Conservation (phyloP, 2,797 vertebrate species). For the Periophthalmus magnuspinnatus region DNA sequence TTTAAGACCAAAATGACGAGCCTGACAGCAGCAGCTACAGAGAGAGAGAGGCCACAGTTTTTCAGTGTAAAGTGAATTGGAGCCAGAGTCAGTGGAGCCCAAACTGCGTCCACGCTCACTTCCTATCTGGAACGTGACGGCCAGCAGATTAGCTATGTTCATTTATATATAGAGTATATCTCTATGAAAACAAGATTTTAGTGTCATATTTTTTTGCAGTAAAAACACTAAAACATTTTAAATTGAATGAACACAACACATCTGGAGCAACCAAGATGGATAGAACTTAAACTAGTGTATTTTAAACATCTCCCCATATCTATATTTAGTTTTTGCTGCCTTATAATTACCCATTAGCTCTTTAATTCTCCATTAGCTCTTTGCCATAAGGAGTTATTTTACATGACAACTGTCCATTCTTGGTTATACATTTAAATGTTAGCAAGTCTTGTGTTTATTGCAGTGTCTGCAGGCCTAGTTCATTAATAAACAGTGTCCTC, state of each 20-base stretch:
- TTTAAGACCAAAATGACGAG: no score
- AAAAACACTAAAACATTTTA: background rate
- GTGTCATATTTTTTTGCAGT: background rate
- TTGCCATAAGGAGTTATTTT: background rate
- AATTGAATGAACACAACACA: background rate
- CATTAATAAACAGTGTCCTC: background rate
- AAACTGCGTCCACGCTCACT: no score
- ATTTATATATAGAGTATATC: no score
- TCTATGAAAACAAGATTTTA: background rate
- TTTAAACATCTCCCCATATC: background rate
- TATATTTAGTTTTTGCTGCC: background rate
- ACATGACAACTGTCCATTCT: background rate
- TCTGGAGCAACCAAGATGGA: background rate
- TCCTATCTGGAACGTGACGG: no score
- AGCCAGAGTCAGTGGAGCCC: no score
- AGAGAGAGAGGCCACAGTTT: no score
- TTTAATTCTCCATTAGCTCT: slow-evolving; percentile 1
- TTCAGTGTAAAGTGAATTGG: no score
- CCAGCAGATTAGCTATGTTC: no score
- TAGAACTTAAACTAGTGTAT: background rate
- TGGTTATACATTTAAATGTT: background rate
- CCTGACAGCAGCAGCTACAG: no score
- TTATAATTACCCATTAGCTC: background rate
- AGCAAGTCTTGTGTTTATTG: background rate
- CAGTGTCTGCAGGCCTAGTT: background rate